A percentile compares a stretch with the other conserved stretches of the same genome.
Conservation (phyloP, 2,113 vertebrate species). For the Chaetorhynchus papuensis region DNA sequence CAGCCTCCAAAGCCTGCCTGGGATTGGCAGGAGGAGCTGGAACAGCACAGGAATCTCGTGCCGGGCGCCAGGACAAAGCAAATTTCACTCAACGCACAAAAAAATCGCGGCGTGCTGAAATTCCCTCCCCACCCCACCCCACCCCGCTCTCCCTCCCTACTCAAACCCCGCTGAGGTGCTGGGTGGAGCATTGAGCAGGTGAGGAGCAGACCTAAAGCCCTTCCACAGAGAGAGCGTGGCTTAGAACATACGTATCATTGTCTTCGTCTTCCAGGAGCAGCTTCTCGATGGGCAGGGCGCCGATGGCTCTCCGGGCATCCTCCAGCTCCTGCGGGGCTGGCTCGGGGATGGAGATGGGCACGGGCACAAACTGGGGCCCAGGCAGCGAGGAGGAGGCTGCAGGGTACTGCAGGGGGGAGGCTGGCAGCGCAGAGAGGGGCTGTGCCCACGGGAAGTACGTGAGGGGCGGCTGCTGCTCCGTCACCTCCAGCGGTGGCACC, state of each 20-base stretch:
- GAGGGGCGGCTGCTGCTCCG: slow-evolving; percentile 80
- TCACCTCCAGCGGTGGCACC: slow-evolving; percentile 80
- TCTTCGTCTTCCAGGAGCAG: slow-evolving; percentile 82
- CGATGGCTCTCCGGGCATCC: slow-evolving; percentile 69
- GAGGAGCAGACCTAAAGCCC: slow-evolving; percentile 63
- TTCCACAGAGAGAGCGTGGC: slow-evolving; percentile 77
- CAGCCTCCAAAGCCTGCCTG: neutral
- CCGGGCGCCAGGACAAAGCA: neutral
- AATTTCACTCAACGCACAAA: neutral
- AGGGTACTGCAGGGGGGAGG: slow-evolving; percentile 78
- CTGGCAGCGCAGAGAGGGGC: slow-evolving; percentile 80
- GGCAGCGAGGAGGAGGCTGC: slow-evolving; percentile 73
- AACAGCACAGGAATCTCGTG: neutral
- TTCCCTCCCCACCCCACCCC: neutral
- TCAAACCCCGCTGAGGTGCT: neutral
- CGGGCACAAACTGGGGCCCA: slow-evolving; percentile 77
- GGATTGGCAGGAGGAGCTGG: neutral
- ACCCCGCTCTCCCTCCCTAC: neutral
- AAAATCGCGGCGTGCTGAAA: fast-evolving
- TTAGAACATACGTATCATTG: slow-evolving; percentile 78
- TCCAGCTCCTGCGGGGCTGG: slow-evolving; percentile 78
- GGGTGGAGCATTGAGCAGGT: neutral
- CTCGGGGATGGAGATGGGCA: slow-evolving; percentile 81
- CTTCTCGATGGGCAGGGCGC: slow-evolving; percentile 83
- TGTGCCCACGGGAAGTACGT: slow-evolving; percentile 90